Percentiles rank a stretch among this genome's conserved stretches.
phyloP scores from a whole-genome alignment of 1,140 invertebrate species.

The Drosophila nigrodunni region DNA sequence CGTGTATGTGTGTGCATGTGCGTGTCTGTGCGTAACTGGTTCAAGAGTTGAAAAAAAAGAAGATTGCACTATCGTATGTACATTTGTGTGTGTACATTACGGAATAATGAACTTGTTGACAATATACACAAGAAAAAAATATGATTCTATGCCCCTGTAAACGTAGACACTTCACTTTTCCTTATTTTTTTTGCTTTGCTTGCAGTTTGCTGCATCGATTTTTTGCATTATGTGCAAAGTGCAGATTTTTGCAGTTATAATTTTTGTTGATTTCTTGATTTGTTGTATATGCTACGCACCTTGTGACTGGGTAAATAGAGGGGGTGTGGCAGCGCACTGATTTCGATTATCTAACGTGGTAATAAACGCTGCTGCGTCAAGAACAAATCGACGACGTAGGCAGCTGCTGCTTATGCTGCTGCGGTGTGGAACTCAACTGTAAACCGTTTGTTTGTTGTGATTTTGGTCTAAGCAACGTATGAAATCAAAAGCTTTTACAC shows the following conservation, averaged over 20 bases:
- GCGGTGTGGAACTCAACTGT: constrained; percentile 24
- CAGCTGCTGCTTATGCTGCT: constrained; percentile 20
- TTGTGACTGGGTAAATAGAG: constrained; percentile 15
- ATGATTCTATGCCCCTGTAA: no score
- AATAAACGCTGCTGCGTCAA: constrained; percentile 11
- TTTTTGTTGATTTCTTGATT: no score
- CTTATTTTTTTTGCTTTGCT: not conserved
- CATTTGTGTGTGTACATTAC: not conserved
- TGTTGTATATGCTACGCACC: constrained; percentile 26
- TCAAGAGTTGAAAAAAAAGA: constrained; percentile 46
- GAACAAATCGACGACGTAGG: constrained; percentile 4
- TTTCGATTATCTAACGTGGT: constrained; percentile 46
- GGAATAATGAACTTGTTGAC: no score
- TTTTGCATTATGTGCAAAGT: constrained; percentile 41
- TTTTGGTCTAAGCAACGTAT: constrained; percentile 16
- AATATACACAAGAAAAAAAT: no score
- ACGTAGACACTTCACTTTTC: no score
- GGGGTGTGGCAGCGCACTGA: not conserved
- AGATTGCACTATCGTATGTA: not conserved
- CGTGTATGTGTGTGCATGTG: not conserved
- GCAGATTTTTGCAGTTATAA: no score
- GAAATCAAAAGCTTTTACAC: constrained; percentile 28
- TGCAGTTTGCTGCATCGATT: constrained; percentile 50
- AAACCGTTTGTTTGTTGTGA: constrained; percentile 56
- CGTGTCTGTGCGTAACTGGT: constrained; percentile 29